Base-by-base conservation (phyloP, 2,888 invertebrate genomes). In the Diplolepis rosae region DNA sequence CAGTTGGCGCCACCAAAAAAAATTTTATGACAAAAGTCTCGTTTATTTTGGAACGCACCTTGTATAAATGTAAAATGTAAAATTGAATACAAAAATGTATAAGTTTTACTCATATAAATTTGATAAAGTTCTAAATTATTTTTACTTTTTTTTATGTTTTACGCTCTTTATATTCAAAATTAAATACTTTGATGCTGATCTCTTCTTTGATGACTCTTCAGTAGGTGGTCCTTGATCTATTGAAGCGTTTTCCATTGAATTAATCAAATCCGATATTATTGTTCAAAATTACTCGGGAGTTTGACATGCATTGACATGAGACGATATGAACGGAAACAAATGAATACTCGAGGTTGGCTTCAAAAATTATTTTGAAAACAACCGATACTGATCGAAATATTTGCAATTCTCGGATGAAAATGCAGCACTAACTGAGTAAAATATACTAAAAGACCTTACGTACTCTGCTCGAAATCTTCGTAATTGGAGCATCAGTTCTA, bases 401-500 rank as follows among this genome's bases (percentile, higher is more conserved):
- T 45, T 45, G 45, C 45, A n/a, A n/a, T n/a, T n/a, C n/a, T n/a
- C n/a, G n/a, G n/a, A n/a, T n/a, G n/a, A n/a, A n/a, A n/a, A n/a
- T n/a, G n/a, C n/a, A n/a, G n/a, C n/a, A n/a, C n/a, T n/a, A n/a
- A n/a, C n/a, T n/a, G n/a, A n/a, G n/a, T n/a, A n/a, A n/a, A n/a
- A n/a, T n/a, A n/a, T 45, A 45, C 45, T 9, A 45, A 9, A 1
- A 7, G 18, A 7, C 15, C 54, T 54, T 4, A n/a, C n/a, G 6
- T 61, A 22, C 35, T 39, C 61, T 39, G 13, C 35, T 6, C 39
- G 24, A 35, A 61, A 61, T 61, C 24, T 13, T 24, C 13, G 61
- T 61, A 61, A 61, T 61, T 61, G 61, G 61, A 24, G 32, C 61
- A 61, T 61, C 39, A 61, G 24, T 39, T 22, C 61, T 39, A n/a